Percentiles rank a stretch among this genome's conserved stretches.
Conservation (phyloP, 1,140 invertebrate species). For the Drosophila lacteicornis region DNA sequence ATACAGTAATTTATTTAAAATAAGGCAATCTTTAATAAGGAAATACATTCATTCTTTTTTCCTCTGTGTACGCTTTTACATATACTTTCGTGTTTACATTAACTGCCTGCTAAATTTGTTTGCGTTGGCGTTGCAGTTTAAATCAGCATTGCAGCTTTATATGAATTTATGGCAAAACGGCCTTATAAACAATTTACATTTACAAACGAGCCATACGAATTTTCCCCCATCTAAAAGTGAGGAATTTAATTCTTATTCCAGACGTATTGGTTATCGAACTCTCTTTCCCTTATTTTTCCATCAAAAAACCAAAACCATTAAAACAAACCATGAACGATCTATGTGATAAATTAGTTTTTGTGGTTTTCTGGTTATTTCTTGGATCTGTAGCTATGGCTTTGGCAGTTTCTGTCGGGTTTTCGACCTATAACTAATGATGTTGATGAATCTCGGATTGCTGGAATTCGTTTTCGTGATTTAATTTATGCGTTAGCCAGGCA, state of each 20-base stretch:
- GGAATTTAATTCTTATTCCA: constrained; percentile 17
- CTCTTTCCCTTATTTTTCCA: constrained; percentile 9
- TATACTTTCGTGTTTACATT: constrained; percentile 35
- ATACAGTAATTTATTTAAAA: no score
- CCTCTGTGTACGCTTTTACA: constrained; percentile 14
- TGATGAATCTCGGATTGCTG: constrained; percentile 49
- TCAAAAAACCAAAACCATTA: constrained; percentile 46
- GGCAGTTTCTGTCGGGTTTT: constrained; percentile 11
- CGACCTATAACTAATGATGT: constrained; percentile 60
- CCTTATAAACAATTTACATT: constrained; percentile 46
- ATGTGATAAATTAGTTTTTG: constrained; percentile 63
- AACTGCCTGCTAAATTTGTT: constrained; percentile 32
- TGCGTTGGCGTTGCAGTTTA: constrained; percentile 57
- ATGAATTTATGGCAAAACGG: constrained; percentile 48
- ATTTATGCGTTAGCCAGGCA: constrained; percentile 40
- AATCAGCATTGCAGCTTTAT: constrained; percentile 47
- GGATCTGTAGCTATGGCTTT: not conserved
- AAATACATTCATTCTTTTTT: not conserved
- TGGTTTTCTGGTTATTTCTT: constrained; percentile 40
- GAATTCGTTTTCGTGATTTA: constrained; percentile 25
- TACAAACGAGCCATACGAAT: not conserved
- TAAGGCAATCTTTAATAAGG: not conserved
- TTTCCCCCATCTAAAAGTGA: not conserved
- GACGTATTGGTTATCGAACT: constrained; percentile 29
- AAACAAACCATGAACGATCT: constrained; percentile 47